These are phyloP conservation scores for Proteles cristata DNA, from an alignment of 2,113 vertebrate species.

Conservation along the genomic window DNA sequence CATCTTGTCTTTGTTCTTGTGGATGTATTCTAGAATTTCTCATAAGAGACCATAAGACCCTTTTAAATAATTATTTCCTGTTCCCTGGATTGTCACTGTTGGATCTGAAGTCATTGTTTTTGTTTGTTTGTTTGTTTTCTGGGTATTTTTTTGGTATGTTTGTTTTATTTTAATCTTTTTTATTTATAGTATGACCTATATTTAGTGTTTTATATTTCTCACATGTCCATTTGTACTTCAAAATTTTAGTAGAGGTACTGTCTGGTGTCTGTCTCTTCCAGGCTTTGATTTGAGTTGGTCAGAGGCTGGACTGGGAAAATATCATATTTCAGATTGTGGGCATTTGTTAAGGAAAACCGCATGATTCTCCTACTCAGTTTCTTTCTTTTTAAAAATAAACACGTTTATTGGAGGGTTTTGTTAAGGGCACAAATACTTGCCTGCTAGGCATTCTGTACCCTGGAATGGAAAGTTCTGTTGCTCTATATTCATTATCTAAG, in stretches of 20 bases:
- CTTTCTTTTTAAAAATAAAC: not conserved
- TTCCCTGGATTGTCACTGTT: not conserved
- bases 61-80: not conserved
- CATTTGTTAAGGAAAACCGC: not conserved
- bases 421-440: not conserved
- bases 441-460: not conserved
- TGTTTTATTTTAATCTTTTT: not conserved
- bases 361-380: not conserved
- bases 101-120: not conserved
- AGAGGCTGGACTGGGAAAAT: not conserved
- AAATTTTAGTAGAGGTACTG: not conserved
- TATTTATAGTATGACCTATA: not conserved
- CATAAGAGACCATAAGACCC: not conserved
- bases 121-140: not conserved
- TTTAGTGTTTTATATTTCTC: not conserved
- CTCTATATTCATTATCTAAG: not conserved
- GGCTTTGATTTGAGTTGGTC: not conserved
- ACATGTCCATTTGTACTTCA: not conserved
- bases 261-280: not conserved
- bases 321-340: not conserved
- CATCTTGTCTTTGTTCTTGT: not conserved
- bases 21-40: not conserved
- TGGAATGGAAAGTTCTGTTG: not conserved
- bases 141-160: not conserved
- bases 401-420: not conserved